phyloP scores from a whole-genome alignment of 92 coral and sea anemone genomes.

The Bergia puertoricense region DNA sequence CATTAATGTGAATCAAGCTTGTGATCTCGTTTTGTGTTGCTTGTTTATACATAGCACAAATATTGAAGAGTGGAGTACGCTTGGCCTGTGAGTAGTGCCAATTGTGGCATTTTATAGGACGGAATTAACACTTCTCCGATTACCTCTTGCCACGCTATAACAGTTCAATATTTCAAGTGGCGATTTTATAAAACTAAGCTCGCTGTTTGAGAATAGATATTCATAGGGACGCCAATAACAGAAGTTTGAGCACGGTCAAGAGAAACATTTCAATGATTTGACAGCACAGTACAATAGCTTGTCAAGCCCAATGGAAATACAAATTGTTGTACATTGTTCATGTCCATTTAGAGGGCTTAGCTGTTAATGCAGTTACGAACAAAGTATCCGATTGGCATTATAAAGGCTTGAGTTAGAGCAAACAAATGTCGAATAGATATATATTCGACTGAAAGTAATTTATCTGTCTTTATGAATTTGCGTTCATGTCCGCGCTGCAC shows the following conservation, averaged over 20 bases:
- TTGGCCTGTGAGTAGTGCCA: not conserved
- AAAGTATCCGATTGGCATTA: conserved; percentile 45
- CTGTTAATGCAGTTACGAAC: conserved; percentile 36
- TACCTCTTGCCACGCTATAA: not conserved
- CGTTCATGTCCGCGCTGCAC: not conserved
- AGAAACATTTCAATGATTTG: conserved; percentile 48
- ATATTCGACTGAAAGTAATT: not conserved
- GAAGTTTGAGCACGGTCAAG: conserved; percentile 25
- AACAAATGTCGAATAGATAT: conserved; percentile 33
- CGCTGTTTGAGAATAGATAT: conserved; percentile 21
- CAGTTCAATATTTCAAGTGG: conserved; percentile 21
- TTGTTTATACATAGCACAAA: conserved; percentile 80
- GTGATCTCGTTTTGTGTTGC: conserved; percentile 59
- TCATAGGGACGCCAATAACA: conserved; percentile 12
- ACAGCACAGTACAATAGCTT: conserved; percentile 31
- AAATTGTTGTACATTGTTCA: conserved; percentile 44
- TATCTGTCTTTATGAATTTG: not conserved
- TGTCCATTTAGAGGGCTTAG: conserved; percentile 46
- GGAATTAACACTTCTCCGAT: conserved; percentile 9
- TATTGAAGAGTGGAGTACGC: conserved; percentile 47
- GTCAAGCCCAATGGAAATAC: conserved; percentile 37
- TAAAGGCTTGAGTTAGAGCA: conserved; percentile 21
- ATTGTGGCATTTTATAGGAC: conserved; percentile 2
- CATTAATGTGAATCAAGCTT: conserved; percentile 73
- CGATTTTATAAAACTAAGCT: not conserved